phyloP scores from a whole-genome alignment of 2,888 invertebrate species.

The Spisula subtruncata region DNA sequence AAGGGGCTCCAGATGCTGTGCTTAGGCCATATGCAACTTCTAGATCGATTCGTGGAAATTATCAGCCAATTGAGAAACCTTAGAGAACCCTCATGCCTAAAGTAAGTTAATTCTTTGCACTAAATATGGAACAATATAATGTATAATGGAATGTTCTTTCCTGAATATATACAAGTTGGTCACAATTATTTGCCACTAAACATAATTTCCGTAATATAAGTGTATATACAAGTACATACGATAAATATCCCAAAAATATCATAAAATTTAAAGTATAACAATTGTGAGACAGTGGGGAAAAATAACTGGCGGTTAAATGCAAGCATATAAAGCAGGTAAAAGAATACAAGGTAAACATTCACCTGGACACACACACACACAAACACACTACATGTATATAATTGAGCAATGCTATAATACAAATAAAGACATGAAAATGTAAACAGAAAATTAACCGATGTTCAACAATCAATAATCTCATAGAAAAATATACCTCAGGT shows the following conservation, averaged over 20 bases:
- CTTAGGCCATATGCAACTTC: no score
- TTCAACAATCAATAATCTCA: constrained; percentile 24
- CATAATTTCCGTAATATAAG: background rate
- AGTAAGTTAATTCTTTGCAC: background rate
- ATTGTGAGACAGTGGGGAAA: constrained; percentile 1
- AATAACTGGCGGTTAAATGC: background rate
- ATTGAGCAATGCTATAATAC: constrained; percentile 24
- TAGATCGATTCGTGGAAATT: no score
- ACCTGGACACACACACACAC: background rate
- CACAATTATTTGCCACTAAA: constrained; percentile 19
- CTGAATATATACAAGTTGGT: constrained; percentile 12
- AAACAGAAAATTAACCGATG: constrained; percentile 22
- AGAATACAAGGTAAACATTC: background rate
- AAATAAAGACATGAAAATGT: background rate
- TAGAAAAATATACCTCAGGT: constrained; percentile 6
- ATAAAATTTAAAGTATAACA: constrained; percentile 13
- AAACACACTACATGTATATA: background rate
- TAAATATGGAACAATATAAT: background rate
- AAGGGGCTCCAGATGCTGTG: no score
- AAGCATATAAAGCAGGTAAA: background rate
- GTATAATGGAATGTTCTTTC: constrained; percentile 14
- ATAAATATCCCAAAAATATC: constrained; percentile 20
- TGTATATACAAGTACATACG: background rate
- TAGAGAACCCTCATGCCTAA: no score
- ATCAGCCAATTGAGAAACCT: no score